Conservation (phyloP, 2,113 vertebrate species). For the Lontra canadensis region DNA sequence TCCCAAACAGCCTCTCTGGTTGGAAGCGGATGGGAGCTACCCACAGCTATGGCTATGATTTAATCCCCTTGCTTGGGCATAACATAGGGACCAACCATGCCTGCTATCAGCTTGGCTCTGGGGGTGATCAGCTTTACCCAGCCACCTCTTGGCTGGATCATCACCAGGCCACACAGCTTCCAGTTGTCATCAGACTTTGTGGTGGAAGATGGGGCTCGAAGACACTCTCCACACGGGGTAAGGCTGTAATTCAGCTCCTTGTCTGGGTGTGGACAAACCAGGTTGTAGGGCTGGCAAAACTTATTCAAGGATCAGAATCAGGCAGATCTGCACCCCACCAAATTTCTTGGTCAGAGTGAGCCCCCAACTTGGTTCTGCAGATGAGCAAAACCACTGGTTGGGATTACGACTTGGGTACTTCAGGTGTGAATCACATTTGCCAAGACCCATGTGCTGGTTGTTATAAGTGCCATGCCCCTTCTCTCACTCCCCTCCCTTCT, state of each 20-base stretch:
- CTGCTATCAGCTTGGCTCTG: not conserved
- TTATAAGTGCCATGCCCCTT: not conserved
- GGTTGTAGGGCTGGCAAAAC: not conserved
- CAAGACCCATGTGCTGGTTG: not conserved
- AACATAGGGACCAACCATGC: not conserved
- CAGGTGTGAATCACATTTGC: not conserved
- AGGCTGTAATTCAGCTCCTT: not conserved
- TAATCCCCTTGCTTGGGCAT: not conserved
- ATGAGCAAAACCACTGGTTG: not conserved
- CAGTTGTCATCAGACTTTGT: not conserved
- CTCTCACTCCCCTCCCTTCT: not conserved
- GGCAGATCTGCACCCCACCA: not conserved
- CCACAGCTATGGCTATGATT: not conserved
- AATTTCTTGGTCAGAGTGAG: not conserved
- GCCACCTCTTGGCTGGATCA: not conserved
- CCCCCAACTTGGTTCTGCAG: not conserved
- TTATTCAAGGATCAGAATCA: not conserved
- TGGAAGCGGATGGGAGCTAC: not conserved
- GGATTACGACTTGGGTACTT: not conserved
- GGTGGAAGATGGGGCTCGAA: not conserved
- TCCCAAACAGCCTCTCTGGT: not conserved
- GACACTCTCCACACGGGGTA: not conserved
- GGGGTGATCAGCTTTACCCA: not conserved
- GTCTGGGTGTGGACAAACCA: not conserved
- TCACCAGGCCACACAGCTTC: not conserved